A percentile compares a stretch with the other conserved stretches of the same genome.
Evolutionary conservation across 2,113 vertebrate genomes (phyloP).

Genomic region (Macquaria australasica): DNA sequence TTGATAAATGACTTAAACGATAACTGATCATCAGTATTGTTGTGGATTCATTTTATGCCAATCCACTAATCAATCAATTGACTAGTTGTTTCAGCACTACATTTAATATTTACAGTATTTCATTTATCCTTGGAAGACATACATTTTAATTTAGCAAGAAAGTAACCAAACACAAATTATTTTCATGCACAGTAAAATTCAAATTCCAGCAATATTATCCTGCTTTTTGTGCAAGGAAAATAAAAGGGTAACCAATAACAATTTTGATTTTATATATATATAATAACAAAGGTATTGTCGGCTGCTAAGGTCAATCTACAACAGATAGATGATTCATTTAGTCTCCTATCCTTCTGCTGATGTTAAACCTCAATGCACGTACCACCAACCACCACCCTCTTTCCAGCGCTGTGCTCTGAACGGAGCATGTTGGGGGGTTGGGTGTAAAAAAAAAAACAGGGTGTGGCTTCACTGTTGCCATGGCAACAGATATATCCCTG

Average conservation of each 20-base stretch:
- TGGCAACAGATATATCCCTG: conserved; percentile 72
- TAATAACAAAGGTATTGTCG: not conserved
- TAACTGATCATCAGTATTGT: not conserved
- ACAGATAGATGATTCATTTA: not conserved
- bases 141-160: not conserved
- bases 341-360: conserved; percentile 13
- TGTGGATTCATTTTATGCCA: not conserved
- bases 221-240: not conserved
- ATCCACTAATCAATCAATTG: not conserved
- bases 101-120: conserved; percentile 3
- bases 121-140: not conserved
- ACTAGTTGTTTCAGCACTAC: not conserved
- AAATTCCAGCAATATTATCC: not conserved
- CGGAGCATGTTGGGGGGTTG: conserved; percentile 56
- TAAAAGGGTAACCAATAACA: not conserved
- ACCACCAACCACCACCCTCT: conserved; percentile 38
- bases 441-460: conserved; percentile 53
- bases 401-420: conserved; percentile 43
- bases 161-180: not conserved
- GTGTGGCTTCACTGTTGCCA: conserved; percentile 78
- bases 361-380: conserved; percentile 39
- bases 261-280: not conserved
- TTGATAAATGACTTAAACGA: not conserved
- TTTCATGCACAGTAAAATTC: not conserved
- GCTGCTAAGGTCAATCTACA: not conserved